These are phyloP conservation scores for Zhuqinia jingwanae DNA, from an alignment of 2,888 invertebrate species.

Conservation along the genomic window DNA sequence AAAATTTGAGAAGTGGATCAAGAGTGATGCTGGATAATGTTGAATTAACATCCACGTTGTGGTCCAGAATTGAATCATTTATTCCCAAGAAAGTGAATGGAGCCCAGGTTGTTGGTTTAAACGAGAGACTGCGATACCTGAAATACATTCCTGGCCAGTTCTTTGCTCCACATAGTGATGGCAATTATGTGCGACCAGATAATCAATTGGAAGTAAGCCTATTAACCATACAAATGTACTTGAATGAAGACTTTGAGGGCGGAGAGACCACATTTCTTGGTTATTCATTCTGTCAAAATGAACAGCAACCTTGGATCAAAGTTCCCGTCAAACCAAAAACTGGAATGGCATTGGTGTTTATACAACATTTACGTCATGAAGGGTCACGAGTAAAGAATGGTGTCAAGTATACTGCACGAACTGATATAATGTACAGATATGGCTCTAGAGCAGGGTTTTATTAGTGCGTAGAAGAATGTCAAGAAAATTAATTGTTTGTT, in stretches of 20 bases:
- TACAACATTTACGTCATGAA: slow-evolving; percentile 73
- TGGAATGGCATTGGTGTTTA: slow-evolving; percentile 72
- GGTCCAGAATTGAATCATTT: slow-evolving; percentile 53
- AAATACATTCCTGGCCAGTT: slow-evolving; percentile 56
- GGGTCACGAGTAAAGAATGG: slow-evolving; percentile 70
- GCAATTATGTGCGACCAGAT: slow-evolving; percentile 50
- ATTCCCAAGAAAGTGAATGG: slow-evolving; percentile 44
- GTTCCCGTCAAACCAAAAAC: slow-evolving; percentile 66
- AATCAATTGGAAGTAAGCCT: slow-evolving; percentile 48
- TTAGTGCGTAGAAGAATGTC: too few species aligned
- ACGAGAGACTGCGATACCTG: slow-evolving; percentile 70
- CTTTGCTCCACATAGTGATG: slow-evolving; percentile 66
- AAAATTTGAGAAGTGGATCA: slow-evolving; percentile 57
- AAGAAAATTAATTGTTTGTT: too few species aligned
- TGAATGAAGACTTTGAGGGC: slow-evolving; percentile 69
- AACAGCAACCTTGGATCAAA: neutral
- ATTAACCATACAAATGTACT: slow-evolving; percentile 71
- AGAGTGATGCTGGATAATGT: slow-evolving; percentile 71
- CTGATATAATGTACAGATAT: slow-evolving; percentile 69
- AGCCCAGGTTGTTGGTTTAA: slow-evolving; percentile 56
- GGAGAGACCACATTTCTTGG: slow-evolving; percentile 74
- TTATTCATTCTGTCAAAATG: too few species aligned
- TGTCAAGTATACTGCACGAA: slow-evolving; percentile 73
- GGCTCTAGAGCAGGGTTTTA: neutral
- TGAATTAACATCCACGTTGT: slow-evolving; percentile 60